Evolutionary conservation across 2,797 vertebrate species (phyloP).

Genomic region (Bradypodion ventrale): DNA sequence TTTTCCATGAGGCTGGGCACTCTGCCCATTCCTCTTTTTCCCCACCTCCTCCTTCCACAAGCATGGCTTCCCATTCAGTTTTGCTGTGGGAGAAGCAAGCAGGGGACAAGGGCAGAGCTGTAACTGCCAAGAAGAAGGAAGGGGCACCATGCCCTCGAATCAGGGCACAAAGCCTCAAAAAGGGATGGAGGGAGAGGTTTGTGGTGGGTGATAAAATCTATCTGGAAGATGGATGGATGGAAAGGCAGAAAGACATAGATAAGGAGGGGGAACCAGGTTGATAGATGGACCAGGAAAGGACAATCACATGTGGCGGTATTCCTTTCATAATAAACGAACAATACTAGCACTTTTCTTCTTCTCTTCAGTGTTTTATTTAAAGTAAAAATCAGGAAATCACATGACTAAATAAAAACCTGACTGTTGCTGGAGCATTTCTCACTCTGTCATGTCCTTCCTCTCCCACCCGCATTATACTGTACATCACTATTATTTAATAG

Average conservation of each 20-base stretch:
- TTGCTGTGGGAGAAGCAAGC: neutral
- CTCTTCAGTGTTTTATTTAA: neutral
- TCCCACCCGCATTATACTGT: no score
- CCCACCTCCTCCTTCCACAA: neutral
- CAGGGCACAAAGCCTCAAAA: neutral
- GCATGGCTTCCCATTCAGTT: neutral
- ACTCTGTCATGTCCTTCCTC: neutral
- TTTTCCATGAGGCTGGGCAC: neutral
- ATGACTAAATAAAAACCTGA: neutral
- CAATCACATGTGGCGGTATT: neutral
- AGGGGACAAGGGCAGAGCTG: neutral
- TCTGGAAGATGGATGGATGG: neutral
- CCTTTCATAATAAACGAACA: no score
- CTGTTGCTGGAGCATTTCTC: neutral
- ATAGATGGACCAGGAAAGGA: neutral
- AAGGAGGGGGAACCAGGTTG: neutral
- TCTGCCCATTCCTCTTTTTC: neutral
- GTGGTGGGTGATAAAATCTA: slow-evolving; percentile 19
- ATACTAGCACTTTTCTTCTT: neutral
- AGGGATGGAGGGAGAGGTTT: neutral
- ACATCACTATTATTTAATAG: neutral
- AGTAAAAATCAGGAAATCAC: neutral
- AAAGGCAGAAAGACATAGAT: neutral
- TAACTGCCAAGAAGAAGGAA: slow-evolving; percentile 11
- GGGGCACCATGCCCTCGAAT: slow-evolving; percentile 8